Conservation (phyloP, 2,797 vertebrate genomes). For the Varecia variegata region DNA sequence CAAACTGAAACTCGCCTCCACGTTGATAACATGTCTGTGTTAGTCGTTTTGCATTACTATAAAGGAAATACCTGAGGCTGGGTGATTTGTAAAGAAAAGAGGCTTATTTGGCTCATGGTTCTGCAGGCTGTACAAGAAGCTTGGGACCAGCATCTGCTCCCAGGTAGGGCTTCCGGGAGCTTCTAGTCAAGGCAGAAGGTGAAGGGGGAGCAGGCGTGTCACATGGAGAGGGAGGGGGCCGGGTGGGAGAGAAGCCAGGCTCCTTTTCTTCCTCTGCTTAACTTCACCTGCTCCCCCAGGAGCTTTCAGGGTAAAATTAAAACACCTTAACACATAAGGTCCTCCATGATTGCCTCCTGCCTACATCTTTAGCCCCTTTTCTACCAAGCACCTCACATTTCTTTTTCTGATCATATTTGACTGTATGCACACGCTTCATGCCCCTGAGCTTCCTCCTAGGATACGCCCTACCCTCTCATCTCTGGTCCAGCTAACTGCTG, state of each 20-base stretch:
- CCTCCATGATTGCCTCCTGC: neutral
- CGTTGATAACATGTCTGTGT: neutral
- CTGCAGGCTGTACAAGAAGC: too few relatives aligned
- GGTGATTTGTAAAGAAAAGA: too few relatives aligned
- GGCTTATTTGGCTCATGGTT: too few relatives aligned
- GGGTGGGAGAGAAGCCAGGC: too few relatives aligned
- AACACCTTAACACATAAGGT: neutral
- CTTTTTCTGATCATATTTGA: neutral
- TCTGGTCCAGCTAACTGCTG: neutral
- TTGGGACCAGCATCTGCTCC: too few relatives aligned
- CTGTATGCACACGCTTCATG: neutral
- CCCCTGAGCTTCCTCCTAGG: neutral
- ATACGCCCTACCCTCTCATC: neutral
- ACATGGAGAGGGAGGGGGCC: too few relatives aligned
- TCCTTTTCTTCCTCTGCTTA: neutral
- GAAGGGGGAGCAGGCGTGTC: too few relatives aligned
- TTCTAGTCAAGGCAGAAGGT: too few relatives aligned
- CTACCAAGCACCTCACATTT: neutral
- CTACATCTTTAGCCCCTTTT: neutral
- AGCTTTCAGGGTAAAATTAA: neutral
- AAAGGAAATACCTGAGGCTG: too few relatives aligned
- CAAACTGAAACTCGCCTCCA: neutral
- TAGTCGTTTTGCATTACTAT: too few relatives aligned
- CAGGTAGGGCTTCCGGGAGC: too few relatives aligned
- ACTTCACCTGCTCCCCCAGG: neutral